These are phyloP conservation scores for Zygaena filipendulae DNA, from an alignment of 2,888 invertebrate species.

Conservation along the genomic window DNA sequence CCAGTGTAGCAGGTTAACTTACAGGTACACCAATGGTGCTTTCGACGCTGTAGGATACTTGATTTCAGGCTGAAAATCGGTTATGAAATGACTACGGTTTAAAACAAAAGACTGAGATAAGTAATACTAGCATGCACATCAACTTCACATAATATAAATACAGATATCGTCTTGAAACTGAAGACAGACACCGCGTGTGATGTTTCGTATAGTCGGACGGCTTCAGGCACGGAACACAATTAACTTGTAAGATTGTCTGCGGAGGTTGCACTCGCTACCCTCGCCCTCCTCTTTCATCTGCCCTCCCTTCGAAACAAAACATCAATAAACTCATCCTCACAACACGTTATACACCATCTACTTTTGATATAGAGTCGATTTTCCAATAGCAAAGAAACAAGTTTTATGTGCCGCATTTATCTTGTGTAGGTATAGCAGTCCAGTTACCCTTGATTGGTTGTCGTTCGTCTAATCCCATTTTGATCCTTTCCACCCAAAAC, in stretches of 20 bases:
- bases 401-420: conserved; percentile 68
- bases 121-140: too few relatives aligned
- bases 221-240: conserved; percentile 67
- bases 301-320: conserved; percentile 67
- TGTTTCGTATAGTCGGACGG: conserved; percentile 61
- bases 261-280: conserved; percentile 60
- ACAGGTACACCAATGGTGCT: too few relatives aligned
- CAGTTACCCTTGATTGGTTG: conserved; percentile 77
- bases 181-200: conserved; percentile 28
- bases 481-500: conserved; percentile 73
- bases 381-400: conserved; percentile 25
- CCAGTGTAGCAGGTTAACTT: too few relatives aligned
- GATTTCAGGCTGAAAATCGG: too few relatives aligned
- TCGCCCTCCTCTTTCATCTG: conserved; percentile 56
- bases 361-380: conserved; percentile 21
- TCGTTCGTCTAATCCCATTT: conserved; percentile 76
- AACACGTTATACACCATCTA: conserved; percentile 25
- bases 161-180: too few relatives aligned
- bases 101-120: too few relatives aligned
- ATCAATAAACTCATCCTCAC: conserved; percentile 50
- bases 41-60: too few relatives aligned
- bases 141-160: too few relatives aligned
- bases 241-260: conserved; percentile 70
- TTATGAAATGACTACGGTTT: too few relatives aligned
- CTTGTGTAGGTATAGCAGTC: conserved; percentile 68